These are phyloP conservation scores for Blastomussa wellsi DNA, from an alignment of 92 coral and sea anemone species.

Conservation along the genomic window DNA sequence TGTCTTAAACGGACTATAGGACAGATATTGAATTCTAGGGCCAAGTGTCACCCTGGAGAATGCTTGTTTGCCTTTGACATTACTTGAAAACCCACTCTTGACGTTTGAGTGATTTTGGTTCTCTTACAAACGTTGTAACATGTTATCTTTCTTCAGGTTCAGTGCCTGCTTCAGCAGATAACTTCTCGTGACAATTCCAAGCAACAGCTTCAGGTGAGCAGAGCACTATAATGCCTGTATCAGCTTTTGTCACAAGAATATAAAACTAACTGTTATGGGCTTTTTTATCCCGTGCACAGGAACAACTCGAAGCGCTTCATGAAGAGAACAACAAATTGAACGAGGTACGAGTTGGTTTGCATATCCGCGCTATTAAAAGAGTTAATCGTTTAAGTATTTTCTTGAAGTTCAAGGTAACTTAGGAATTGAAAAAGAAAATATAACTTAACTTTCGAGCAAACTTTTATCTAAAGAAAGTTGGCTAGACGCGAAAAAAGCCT, in stretches of 20 bases:
- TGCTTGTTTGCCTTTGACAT: no score
- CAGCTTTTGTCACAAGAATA: background rate
- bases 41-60: no score
- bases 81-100: no score
- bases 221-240: background rate
- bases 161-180: conserved; percentile 38
- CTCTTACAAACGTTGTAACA: no score
- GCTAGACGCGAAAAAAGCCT: no score
- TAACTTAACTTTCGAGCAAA: no score
- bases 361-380: background rate
- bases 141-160: conserved; percentile 17
- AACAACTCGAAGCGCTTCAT: background rate
- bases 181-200: conserved; percentile 2
- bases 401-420: background rate
- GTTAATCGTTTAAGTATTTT: no score
- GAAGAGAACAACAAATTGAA: conserved; percentile 17
- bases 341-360: background rate
- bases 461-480: background rate
- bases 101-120: no score
- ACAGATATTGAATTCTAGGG: no score
- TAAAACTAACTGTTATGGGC: background rate
- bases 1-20: no score
- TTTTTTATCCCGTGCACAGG: conserved; percentile 2
- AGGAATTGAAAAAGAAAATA: no score
- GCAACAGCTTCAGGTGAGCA: conserved; percentile 13